Percentiles rank a stretch among this genome's conserved stretches.
These are phyloP conservation scores for Phylloscopus trochilus DNA, from an alignment of 2,113 vertebrate genomes.

Conservation along the genomic window DNA sequence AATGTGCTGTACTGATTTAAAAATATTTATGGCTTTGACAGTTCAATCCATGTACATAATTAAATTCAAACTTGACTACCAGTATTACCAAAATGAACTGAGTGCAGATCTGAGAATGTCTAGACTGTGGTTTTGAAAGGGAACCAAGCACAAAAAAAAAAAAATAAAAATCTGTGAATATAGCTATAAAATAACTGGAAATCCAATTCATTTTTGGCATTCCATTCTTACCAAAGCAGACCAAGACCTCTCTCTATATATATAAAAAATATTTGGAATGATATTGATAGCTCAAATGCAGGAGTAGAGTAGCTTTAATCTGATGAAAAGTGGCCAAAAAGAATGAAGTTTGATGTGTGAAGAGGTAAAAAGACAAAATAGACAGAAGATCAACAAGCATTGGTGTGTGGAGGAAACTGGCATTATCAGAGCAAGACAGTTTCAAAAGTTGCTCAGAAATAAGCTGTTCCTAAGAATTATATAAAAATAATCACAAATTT, in stretches of 20 bases:
- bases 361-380: background rate
- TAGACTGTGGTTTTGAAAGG: constrained; percentile 46
- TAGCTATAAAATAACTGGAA: background rate
- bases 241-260: background rate
- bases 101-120: background rate
- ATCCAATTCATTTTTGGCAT: background rate
- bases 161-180: background rate
- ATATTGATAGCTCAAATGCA: background rate
- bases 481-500: background rate
- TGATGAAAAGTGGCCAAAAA: background rate
- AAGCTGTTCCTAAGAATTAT: background rate
- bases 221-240: background rate
- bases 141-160: background rate
- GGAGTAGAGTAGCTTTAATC: background rate
- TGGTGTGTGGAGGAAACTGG: background rate
- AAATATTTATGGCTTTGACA: background rate
- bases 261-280: background rate
- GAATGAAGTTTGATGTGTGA: background rate
- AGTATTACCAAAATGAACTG: background rate
- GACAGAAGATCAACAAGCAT: background rate
- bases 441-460: background rate
- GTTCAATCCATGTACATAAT: background rate
- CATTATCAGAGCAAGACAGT: background rate
- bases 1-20: background rate
- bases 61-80: background rate